Percentiles rank a stretch among this genome's conserved stretches.
phyloP scores from a whole-genome alignment of 2,113 vertebrate species.

The Melanotaenia duboulayi region DNA sequence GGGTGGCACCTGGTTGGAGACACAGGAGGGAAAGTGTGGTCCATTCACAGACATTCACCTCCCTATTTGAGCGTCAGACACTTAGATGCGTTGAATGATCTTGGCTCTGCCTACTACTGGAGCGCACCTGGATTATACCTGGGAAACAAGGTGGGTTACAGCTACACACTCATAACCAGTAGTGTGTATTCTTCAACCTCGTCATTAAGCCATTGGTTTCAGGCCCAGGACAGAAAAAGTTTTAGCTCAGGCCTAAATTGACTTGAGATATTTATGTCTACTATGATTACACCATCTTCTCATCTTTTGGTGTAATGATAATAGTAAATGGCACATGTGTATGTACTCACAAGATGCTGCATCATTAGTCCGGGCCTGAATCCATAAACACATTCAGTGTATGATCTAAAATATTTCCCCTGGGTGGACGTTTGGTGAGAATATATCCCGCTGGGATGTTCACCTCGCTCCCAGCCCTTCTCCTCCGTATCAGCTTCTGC shows the following conservation, averaged over 20 bases:
- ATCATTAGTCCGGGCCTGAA: slow-evolving; percentile 31
- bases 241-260: neutral
- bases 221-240: too few relatives aligned
- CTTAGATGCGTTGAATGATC: slow-evolving; percentile 54
- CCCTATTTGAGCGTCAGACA: slow-evolving; percentile 68
- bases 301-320: neutral
- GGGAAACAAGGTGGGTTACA: slow-evolving; percentile 72
- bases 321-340: neutral
- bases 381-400: slow-evolving; percentile 33
- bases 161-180: neutral
- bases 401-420: slow-evolving; percentile 44
- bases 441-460: slow-evolving; percentile 41
- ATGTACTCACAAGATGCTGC: slow-evolving; percentile 3
- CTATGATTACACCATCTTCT: neutral
- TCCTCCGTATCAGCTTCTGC: slow-evolving; percentile 38
- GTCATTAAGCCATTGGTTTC: too few relatives aligned
- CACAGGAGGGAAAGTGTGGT: slow-evolving; percentile 64
- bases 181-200: neutral
- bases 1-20: slow-evolving; percentile 76
- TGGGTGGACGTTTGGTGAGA: slow-evolving; percentile 39
- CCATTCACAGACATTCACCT: slow-evolving; percentile 68
- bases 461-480: slow-evolving; percentile 35
- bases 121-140: slow-evolving; percentile 68
- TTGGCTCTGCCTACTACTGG: slow-evolving; percentile 77
- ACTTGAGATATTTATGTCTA: neutral